Percentiles rank a stretch among this genome's conserved stretches.
Conservation (phyloP, 2,888 invertebrate genomes). For the Gandaritis pyraliata region DNA sequence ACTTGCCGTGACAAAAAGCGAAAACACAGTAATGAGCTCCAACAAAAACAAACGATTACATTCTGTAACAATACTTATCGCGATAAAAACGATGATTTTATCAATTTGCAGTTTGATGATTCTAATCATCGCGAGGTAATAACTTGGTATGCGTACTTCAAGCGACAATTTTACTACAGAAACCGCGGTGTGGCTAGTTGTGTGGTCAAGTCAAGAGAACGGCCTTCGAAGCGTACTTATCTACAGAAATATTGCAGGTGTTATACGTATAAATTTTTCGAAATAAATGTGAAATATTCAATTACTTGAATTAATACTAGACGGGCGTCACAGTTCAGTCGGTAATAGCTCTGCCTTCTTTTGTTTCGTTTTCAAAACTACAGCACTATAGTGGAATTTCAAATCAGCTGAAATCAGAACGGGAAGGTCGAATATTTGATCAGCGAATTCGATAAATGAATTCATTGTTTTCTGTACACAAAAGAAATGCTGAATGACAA, state of each 20-base stretch:
- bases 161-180: conserved; percentile 4
- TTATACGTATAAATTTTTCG: no score
- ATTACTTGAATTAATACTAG: no score
- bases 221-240: no score
- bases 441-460: not conserved
- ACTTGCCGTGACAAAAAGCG: conserved; percentile 16
- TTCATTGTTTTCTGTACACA: conserved; percentile 2
- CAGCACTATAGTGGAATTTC: not conserved
- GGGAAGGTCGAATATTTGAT: not conserved
- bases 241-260: no score
- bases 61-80: conserved; percentile 28
- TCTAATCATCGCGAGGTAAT: conserved; percentile 12
- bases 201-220: no score
- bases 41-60: conserved; percentile 32
- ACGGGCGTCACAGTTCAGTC: no score
- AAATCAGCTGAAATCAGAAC: not conserved
- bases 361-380: no score
- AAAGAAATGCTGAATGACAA: conserved; percentile 12
- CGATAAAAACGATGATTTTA: conserved; percentile 27
- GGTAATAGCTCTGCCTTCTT: no score
- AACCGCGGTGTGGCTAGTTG: no score
- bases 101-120: conserved; percentile 26
- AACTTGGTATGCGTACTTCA: conserved; percentile 10
- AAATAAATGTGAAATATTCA: no score
- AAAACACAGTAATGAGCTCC: conserved; percentile 16